Conservation (phyloP, 2,113 vertebrate genomes). For the Galbula dea region DNA sequence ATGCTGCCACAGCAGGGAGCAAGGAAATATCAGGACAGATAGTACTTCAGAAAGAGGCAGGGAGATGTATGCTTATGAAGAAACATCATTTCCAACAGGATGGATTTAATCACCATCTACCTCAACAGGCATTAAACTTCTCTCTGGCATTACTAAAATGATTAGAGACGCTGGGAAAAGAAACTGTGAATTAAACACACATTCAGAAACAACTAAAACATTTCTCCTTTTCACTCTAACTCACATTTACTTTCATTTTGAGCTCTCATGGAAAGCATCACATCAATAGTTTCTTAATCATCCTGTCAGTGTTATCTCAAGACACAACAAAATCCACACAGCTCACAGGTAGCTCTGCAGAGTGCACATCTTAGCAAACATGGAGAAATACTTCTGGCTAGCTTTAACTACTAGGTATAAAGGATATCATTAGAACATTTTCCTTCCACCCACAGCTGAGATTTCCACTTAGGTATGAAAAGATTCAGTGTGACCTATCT, state of each 20-base stretch:
- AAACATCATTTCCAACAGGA: neutral
- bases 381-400: neutral
- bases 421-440: conserved; percentile 10
- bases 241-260: neutral
- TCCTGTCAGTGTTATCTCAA: neutral
- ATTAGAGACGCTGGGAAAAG: neutral
- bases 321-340: neutral
- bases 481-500: neutral
- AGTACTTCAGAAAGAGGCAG: neutral
- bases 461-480: neutral
- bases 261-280: too few relatives aligned
- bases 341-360: neutral
- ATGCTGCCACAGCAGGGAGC: neutral
- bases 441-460: neutral
- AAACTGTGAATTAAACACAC: neutral
- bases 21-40: neutral
- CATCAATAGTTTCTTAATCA: neutral
- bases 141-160: neutral
- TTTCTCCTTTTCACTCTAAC: neutral
- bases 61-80: neutral
- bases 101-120: neutral
- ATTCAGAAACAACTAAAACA: neutral
- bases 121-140: neutral
- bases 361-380: neutral
- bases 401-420: neutral